Conservation (phyloP, 2,113 vertebrate species). For the Bubalus kerabau region DNA sequence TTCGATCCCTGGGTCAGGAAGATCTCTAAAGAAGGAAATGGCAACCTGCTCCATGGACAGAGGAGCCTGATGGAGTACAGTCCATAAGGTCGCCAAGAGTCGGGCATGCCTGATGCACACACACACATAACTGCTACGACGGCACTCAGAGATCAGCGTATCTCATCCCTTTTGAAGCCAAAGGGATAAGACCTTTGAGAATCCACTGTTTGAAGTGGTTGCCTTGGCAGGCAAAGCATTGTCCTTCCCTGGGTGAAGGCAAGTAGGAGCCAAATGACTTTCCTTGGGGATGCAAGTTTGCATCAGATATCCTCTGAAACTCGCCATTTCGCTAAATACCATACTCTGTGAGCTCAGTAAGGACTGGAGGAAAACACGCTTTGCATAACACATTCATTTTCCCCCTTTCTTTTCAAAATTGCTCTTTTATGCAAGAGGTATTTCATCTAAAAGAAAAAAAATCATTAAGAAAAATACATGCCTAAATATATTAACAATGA, state of each 20-base stretch:
- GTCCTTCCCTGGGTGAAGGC: not conserved
- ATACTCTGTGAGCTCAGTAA: not conserved
- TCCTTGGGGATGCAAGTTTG: not conserved
- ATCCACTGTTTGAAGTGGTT: not conserved
- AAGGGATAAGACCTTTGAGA: not conserved
- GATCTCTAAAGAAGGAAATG: not conserved
- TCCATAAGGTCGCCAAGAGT: not conserved
- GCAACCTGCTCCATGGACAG: not conserved
- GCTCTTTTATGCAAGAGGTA: not conserved
- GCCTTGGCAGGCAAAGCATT: not conserved
- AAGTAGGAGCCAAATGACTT: not conserved
- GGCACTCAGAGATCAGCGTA: not conserved
- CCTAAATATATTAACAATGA: not conserved
- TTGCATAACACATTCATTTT: not conserved
- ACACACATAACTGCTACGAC: not conserved
- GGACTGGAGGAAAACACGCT: not conserved
- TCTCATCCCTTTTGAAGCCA: not conserved
- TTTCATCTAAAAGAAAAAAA: constrained; percentile 15
- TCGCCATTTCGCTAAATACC: not conserved
- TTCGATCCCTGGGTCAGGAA: not conserved
- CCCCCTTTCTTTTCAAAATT: constrained; percentile 9
- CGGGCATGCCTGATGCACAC: accelerated
- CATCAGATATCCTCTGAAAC: not conserved
- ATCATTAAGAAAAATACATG: not conserved
- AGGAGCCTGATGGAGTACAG: not conserved